phyloP scores from a whole-genome alignment of 2,888 invertebrate species.

The Drosophila robusta region DNA sequence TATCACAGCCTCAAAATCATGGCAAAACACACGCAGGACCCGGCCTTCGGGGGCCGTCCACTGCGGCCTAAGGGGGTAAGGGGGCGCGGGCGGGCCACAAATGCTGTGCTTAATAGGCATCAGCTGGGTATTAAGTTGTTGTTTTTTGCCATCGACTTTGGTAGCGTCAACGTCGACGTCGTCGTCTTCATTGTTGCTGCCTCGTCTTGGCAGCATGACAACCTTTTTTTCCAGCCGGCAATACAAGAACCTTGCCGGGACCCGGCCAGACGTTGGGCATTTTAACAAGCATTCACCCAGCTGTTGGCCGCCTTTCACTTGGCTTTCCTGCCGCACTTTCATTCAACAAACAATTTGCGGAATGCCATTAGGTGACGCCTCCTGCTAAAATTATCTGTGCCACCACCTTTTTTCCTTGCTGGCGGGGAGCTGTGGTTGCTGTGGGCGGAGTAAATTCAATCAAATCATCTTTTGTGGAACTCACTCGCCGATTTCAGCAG shows the following conservation, averaged over 20 bases:
- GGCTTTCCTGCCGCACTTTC: constrained; percentile 46
- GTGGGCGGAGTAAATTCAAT: constrained; percentile 65
- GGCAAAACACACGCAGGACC: constrained; percentile 59
- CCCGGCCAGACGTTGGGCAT: constrained; percentile 43
- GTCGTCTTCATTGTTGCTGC: constrained; percentile 27
- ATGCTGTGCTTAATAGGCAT: constrained; percentile 82
- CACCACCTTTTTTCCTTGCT: constrained; percentile 34
- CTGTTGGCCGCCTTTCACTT: constrained; percentile 34
- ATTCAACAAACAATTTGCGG: constrained; percentile 76
- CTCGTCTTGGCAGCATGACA: constrained; percentile 72
- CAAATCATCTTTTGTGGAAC: constrained; percentile 72
- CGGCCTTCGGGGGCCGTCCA: constrained; percentile 4
- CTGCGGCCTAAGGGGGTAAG: not conserved
- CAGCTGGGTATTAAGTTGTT: constrained; percentile 81
- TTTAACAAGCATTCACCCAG: constrained; percentile 67
- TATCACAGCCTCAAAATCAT: constrained; percentile 77
- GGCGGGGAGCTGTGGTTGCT: not conserved
- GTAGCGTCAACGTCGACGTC: constrained; percentile 15
- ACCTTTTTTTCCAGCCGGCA: constrained; percentile 62
- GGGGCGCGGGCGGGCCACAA: constrained; percentile 55
- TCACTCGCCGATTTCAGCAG: constrained; percentile 10
- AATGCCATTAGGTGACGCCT: constrained; percentile 81
- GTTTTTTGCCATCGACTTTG: constrained; percentile 48
- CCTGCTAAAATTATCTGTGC: constrained; percentile 70
- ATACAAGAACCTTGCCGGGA: constrained; percentile 24